Evolutionary conservation across 2,797 vertebrate species (phyloP).

Genomic region (Pyrrhura leucotis): DNA sequence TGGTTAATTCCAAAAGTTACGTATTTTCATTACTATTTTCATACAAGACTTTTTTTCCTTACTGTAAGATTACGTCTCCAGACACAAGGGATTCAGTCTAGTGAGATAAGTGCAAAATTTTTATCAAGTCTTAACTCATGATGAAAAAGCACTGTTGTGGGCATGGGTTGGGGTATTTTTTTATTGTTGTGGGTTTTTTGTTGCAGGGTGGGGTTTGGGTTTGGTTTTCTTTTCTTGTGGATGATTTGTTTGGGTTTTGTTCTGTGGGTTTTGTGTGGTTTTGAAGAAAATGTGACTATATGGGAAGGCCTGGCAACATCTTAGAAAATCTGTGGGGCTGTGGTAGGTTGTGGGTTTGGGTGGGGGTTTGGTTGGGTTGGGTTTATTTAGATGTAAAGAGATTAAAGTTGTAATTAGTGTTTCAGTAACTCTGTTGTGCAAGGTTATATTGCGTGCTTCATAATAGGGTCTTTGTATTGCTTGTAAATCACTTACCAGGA

Average conservation of each 20-base stretch:
- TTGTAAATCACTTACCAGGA: neutral
- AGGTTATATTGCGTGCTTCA: neutral
- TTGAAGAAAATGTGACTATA: neutral
- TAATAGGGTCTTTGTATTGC: neutral
- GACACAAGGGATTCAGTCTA: neutral
- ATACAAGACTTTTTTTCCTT: neutral
- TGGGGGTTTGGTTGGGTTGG: neutral
- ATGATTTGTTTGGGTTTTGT: neutral
- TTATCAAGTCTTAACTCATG: neutral
- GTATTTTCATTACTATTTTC: neutral
- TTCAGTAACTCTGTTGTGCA: neutral
- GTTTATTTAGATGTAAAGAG: neutral
- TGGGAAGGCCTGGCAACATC: neutral
- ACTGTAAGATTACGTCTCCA: neutral
- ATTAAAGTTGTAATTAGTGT: neutral
- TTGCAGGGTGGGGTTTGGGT: neutral
- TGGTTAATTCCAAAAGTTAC: neutral
- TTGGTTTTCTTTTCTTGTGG: neutral
- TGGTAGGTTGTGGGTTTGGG: neutral
- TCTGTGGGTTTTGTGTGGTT: neutral
- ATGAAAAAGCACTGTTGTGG: neutral
- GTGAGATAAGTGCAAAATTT: neutral
- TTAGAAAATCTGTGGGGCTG: neutral
- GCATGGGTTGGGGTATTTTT: neutral
- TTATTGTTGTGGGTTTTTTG: neutral